phyloP scores from a whole-genome alignment of 2,113 vertebrate genomes.

The Mustela lutreola region DNA sequence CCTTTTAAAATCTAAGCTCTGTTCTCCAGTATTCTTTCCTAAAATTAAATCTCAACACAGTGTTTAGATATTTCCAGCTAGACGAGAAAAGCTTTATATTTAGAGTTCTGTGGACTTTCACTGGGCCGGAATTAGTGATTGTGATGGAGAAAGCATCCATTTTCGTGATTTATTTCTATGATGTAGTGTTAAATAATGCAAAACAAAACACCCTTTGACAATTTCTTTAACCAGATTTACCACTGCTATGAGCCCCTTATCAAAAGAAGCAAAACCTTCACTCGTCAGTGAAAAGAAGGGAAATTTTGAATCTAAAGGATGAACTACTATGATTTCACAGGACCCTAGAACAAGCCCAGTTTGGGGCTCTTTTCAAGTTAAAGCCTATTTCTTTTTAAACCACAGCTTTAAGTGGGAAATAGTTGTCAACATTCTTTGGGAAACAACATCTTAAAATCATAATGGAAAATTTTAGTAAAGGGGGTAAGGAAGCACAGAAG shows the following conservation, averaged over 20 bases:
- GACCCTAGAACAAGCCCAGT: background rate
- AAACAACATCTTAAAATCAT: constrained; percentile 45
- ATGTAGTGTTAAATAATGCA: constrained; percentile 37
- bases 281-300: background rate
- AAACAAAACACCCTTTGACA: constrained; percentile 19
- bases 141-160: background rate
- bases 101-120: constrained; percentile 38
- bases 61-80: background rate
- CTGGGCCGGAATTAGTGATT: background rate
- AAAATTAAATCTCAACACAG: constrained; percentile 13
- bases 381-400: constrained; percentile 47
- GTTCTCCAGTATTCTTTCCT: background rate
- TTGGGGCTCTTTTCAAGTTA: constrained; percentile 41
- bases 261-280: background rate
- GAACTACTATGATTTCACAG: background rate
- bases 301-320: background rate
- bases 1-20: background rate
- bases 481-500: background rate
- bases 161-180: constrained; percentile 43
- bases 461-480: constrained; percentile 40
- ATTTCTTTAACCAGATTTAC: background rate
- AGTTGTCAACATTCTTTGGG: constrained; percentile 37
- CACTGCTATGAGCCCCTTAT: background rate
- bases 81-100: constrained; percentile 4
- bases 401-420: constrained; percentile 39